Evolutionary conservation across 2,888 invertebrate species (phyloP), one percentile per base, ranked within the genome.

Genomic region (Acanthosepion esculentum): DNA sequence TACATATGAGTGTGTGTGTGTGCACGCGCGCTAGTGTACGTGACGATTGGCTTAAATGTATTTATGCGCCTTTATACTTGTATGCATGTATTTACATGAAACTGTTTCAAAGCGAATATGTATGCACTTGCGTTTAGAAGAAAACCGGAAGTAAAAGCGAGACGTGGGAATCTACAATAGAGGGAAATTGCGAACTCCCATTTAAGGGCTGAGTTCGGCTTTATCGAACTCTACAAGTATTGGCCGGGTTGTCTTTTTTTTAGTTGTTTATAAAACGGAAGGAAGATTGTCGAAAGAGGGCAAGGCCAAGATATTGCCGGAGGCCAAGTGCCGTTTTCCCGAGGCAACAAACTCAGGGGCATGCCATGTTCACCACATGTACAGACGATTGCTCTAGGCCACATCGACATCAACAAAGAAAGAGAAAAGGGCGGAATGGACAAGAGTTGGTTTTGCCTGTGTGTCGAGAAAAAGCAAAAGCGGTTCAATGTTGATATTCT

Each of bases 341-440:
- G 78, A 78, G 78, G 78, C 78, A 78, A 33, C 78, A 78, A 33
- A n/a, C n/a, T n/a, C 5, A 12, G n/a, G 78, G n/a, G 78, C 78
- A n/a, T 78, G n/a, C 18, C 78, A 78, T 78, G n/a, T 78, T 78
- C 78, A 78, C 78, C 78, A 0, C 78, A 78, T 78, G 78, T 78
- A n/a, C n/a, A 78, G 78, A 33, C n/a, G n/a, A 78, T 78, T 33
- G 78, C 78, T 18, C 8, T n/a, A n/a, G 78, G 78, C 78, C 15
- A 33, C n/a, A 33, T 78, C n/a, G 78, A 78, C n/a, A 78, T 78
- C n/a, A 78, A 78, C 78, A 78, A 78, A 78, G 78, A 78, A 78
- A n/a, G 23, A 78, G n/a, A 78, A 33, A 78, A 78, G n/a, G 78
- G n/a, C 78, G n/a, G n/a, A 78, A 78, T 15, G 8, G n/a, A 78